phyloP scores from a whole-genome alignment of 2,113 vertebrate species.

The Himantopus leucocephalus region DNA sequence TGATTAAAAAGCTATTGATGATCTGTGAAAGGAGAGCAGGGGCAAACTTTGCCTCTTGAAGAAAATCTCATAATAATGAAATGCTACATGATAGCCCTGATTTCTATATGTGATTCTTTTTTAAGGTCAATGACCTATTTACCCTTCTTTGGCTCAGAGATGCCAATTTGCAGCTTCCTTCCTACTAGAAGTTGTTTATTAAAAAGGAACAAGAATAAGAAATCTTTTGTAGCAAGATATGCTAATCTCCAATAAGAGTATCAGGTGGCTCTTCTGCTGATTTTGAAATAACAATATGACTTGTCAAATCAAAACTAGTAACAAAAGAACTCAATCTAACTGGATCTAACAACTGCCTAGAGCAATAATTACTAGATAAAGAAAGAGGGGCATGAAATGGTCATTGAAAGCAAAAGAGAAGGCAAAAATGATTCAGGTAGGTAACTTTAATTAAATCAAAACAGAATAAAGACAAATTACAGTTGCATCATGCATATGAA shows the following conservation, averaged over 20 bases:
- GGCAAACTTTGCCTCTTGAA: constrained; percentile 14
- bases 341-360: constrained; percentile 35
- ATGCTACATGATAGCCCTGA: background rate
- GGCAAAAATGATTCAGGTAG: background rate
- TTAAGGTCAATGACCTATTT: background rate
- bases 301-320: constrained; percentile 23
- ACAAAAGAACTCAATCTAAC: constrained; percentile 21
- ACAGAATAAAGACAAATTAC: background rate
- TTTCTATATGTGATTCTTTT: background rate
- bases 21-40: background rate
- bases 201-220: background rate
- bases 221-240: background rate
- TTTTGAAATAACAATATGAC: constrained; percentile 38
- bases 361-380: constrained; percentile 39
- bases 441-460: constrained; percentile 24
- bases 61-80: constrained; percentile 33
- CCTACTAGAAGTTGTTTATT: background rate
- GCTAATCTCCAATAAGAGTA: background rate
- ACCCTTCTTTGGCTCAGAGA: background rate
- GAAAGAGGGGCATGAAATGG: background rate
- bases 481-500: background rate
- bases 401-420: constrained; percentile 8
- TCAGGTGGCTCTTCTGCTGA: background rate
- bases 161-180: background rate
- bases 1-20: constrained; percentile 43